Evolutionary conservation across 2,797 vertebrate genomes (phyloP), one percentile per base, ranked within the genome.

Genomic region (Hypotaenidia philippensis): DNA sequence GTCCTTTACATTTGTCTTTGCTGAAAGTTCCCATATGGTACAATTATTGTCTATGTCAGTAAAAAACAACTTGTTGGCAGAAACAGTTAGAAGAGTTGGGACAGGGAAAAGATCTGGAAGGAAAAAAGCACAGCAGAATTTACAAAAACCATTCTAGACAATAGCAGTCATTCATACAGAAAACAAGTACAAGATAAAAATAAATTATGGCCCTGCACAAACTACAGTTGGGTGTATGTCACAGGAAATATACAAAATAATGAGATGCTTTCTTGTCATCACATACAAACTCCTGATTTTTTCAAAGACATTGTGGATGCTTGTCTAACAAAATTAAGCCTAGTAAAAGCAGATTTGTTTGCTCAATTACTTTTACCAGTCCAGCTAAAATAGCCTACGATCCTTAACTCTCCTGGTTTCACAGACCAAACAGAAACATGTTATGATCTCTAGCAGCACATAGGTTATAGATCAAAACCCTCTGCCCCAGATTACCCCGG

Each of bases 21-120:
- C 26, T 18, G 83, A 80, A 93, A 97, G 61, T 9, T 89, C 96
- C 97, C 97, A 97, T 21, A 93, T 36, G 9, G 55, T 91, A 56
- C 79, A 78, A 85, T 93, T 95, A 94, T n/a, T 89, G 91, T 98
- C 98, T 83, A 96, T 60, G 65, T 98, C 98, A 45, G 91, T 94
- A 85, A 98, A 64, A 79, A 83, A 19, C 27, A 98, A 93, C 66
- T 95, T 91, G 65, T 87, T 97, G 68, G 72, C 86, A 93, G 81
- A 82, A 80, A 97, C 14, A 87, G 65, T 96, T 86, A 98, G 38
- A 52, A 98, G 94, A 72, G 79, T 47, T 87, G 98, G 98, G 87
- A 94, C 71, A 77, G 97, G 94, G 27, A 87, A 93, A 91, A 96
- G 12, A 79, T 96, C 97, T 98, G 88, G 13, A 95, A 90, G 17